Evolutionary conservation across 2,888 invertebrate genomes (phyloP).

Genomic region (Tenthredo notha): DNA sequence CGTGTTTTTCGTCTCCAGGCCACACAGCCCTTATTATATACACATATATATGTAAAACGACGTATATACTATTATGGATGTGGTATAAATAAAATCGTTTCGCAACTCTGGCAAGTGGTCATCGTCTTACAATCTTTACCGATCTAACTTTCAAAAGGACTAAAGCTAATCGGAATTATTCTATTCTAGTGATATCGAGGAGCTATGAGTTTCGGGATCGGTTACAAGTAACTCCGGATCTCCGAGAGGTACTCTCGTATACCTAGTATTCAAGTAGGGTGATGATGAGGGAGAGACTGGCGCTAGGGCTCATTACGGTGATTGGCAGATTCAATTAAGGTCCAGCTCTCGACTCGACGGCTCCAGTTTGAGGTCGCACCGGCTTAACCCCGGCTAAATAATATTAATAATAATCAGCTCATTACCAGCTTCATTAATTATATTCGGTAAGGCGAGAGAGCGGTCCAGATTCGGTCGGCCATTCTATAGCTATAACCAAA

Average conservation of each 20-base stretch:
- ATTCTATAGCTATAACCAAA: not conserved
- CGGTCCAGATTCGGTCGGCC: constrained; percentile 63
- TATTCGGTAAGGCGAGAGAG: constrained; percentile 65
- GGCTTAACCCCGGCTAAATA: constrained; percentile 77
- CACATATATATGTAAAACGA: too few species aligned
- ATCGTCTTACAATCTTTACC: not conserved
- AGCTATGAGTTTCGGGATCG: not conserved
- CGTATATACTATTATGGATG: too few species aligned
- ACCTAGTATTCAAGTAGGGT: constrained; percentile 44
- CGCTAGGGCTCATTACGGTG: constrained; percentile 87
- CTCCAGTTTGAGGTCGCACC: constrained; percentile 66
- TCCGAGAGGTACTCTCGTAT: not conserved
- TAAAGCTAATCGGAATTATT: not conserved
- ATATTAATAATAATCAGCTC: constrained; percentile 78
- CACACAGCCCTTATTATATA: not conserved
- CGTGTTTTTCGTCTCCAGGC: not conserved
- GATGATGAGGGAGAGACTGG: constrained; percentile 64
- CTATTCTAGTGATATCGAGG: not conserved
- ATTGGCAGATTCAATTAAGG: constrained; percentile 90
- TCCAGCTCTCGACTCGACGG: constrained; percentile 44
- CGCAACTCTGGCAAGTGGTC: too few species aligned
- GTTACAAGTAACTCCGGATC: not conserved
- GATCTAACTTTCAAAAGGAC: not conserved
- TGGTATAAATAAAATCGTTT: too few species aligned
- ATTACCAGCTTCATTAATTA: constrained; percentile 77